phyloP scores from a whole-genome alignment of 2,113 vertebrate species.

The Sterrhoptilus dennistouni region DNA sequence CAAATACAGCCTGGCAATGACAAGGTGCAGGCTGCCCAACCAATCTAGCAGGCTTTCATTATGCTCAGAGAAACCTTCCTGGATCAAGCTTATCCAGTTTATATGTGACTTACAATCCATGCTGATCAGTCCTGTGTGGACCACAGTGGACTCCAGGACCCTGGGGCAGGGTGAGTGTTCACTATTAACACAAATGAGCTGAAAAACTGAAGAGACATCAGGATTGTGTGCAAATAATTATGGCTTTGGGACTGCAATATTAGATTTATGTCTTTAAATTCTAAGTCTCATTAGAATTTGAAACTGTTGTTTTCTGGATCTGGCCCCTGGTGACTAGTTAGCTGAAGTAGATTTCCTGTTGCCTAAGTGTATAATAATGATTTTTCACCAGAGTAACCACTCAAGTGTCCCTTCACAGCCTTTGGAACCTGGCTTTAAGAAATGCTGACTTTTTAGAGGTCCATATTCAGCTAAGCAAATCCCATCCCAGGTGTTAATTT shows the following conservation, averaged over 20 bases:
- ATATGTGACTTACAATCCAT: not conserved
- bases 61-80: not conserved
- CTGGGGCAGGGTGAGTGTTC: not conserved
- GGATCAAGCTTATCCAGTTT: not conserved
- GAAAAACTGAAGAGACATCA: not conserved
- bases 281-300: not conserved
- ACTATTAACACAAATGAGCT: not conserved
- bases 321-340: not conserved
- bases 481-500: not conserved
- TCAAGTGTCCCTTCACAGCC: not conserved
- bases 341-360: not conserved
- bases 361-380: not conserved
- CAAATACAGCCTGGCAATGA: not conserved
- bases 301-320: not conserved
- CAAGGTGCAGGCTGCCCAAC: not conserved
- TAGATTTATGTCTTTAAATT: not conserved
- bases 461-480: not conserved
- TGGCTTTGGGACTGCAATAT: not conserved
- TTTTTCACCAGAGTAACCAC: not conserved
- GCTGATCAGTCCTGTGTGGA: not conserved
- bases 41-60: fast-evolving
- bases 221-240: not conserved
- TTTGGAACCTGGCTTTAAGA: not conserved
- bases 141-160: not conserved
- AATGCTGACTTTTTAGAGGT: not conserved